Conservation (phyloP, 2,888 invertebrate genomes). For the Synanthedon myopaeformis region DNA sequence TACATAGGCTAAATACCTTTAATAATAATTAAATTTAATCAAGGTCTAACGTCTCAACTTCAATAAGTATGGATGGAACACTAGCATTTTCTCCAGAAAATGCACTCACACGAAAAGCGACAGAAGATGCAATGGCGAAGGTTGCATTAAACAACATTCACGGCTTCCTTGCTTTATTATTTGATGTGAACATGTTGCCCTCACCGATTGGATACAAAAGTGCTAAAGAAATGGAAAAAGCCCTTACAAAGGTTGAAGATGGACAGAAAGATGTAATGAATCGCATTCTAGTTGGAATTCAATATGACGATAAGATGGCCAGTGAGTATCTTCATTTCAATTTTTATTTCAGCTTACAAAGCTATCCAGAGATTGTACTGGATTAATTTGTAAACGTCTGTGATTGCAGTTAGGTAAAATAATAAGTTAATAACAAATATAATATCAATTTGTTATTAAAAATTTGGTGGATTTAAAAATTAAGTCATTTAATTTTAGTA, state of each 20-base stretch:
- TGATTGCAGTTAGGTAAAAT: too few species aligned
- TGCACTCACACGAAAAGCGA: conserved; percentile 43
- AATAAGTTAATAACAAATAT: too few species aligned
- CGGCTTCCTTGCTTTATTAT: conserved; percentile 40
- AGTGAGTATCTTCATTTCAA: conserved; percentile 31
- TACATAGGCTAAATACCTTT: too few species aligned
- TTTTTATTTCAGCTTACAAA: too few species aligned
- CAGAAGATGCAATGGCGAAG: conserved; percentile 45
- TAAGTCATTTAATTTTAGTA: too few species aligned
- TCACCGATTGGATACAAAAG: conserved; percentile 50
- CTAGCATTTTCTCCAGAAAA: conserved; percentile 60
- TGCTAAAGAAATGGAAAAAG: conserved; percentile 42
- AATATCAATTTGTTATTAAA: too few species aligned
- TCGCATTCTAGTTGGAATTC: conserved; percentile 52
- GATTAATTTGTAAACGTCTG: too few species aligned
- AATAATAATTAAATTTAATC: conserved; percentile 4
- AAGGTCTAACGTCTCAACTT: conserved; percentile 49
- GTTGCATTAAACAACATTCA: conserved; percentile 53
- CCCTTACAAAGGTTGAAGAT: conserved; percentile 21
- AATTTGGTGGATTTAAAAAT: too few species aligned
- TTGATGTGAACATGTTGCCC: conserved; percentile 45
- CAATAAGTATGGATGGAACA: conserved; percentile 38
- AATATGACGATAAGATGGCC: conserved; percentile 55
- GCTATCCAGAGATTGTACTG: too few species aligned
- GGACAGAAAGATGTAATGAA: conserved; percentile 52